Conservation (phyloP, 2,888 invertebrate species). For the Dryobota labecula region DNA sequence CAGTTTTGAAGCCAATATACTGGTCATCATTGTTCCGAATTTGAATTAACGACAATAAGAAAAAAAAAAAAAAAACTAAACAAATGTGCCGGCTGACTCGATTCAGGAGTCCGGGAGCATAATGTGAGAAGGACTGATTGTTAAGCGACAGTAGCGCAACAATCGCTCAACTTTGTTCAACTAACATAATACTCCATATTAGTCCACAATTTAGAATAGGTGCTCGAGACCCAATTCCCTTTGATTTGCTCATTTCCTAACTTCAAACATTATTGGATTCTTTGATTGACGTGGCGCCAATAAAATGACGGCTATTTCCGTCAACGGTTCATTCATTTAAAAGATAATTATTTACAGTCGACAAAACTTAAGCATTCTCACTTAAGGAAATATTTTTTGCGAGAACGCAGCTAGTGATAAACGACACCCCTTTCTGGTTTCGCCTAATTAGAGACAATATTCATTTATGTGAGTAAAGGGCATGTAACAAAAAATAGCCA, state of each 20-base stretch:
- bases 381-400: too few relatives aligned
- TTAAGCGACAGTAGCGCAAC: background rate
- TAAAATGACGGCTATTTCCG: conserved; percentile 8
- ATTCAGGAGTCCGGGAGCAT: background rate
- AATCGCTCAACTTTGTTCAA: background rate
- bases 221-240: background rate
- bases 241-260: conserved; percentile 21
- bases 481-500: too few relatives aligned
- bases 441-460: too few relatives aligned
- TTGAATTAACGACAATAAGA: background rate
- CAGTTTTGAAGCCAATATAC: background rate
- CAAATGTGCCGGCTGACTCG: background rate
- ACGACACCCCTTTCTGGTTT: too few relatives aligned
- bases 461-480: too few relatives aligned
- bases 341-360: conserved; percentile 34
- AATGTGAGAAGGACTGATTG: background rate
- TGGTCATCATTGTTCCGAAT: background rate
- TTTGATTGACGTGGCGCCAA: conserved; percentile 19
- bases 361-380: too few relatives aligned
- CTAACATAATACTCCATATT: background rate
- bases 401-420: too few relatives aligned
- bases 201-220: background rate
- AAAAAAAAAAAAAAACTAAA: too few relatives aligned
- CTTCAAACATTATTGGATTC: conserved; percentile 35
- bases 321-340: conserved; percentile 28